Evolutionary conservation across 2,888 invertebrate genomes (phyloP).

Genomic region (Hipparchia sbordonii): DNA sequence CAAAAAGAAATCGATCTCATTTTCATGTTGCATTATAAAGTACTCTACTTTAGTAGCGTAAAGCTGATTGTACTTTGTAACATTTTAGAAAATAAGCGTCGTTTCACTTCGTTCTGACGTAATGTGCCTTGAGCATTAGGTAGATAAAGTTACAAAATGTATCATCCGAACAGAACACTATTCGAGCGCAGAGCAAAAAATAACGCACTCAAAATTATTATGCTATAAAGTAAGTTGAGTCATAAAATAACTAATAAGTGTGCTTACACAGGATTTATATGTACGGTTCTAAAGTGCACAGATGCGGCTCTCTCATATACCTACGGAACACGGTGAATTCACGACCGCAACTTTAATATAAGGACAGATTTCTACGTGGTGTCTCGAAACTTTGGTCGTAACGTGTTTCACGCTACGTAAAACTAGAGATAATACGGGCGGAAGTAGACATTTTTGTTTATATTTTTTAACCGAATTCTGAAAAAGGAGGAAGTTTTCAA

Average conservation of each 20-base stretch:
- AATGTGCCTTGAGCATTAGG: neutral
- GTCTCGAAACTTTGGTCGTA: conserved; percentile 9
- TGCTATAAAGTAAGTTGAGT: conserved; percentile 11
- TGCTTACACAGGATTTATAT: conserved; percentile 18
- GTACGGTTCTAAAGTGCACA: conserved; percentile 21
- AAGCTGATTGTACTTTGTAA: neutral
- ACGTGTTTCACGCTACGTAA: conserved; percentile 8
- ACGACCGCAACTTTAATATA: conserved; percentile 12
- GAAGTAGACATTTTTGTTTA: too few species aligned
- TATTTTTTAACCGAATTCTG: too few species aligned
- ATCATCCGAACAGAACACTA: conserved; percentile 11
- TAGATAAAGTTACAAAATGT: conserved; percentile 7
- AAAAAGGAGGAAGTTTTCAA: too few species aligned
- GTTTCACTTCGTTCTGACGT: too few species aligned
- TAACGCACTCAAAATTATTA: conserved; percentile 17
- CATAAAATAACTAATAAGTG: conserved; percentile 20
- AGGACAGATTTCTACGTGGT: conserved; percentile 6
- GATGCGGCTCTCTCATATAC: conserved; percentile 6
- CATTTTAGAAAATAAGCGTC: neutral
- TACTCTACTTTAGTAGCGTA: too few species aligned
- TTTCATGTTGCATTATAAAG: too few species aligned
- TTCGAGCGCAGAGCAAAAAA: neutral
- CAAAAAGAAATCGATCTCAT: too few species aligned
- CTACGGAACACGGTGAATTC: conserved; percentile 2
- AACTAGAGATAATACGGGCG: neutral